These are phyloP conservation scores for Graphium colonna DNA, from an alignment of 2,888 invertebrate species.

Conservation along the genomic window DNA sequence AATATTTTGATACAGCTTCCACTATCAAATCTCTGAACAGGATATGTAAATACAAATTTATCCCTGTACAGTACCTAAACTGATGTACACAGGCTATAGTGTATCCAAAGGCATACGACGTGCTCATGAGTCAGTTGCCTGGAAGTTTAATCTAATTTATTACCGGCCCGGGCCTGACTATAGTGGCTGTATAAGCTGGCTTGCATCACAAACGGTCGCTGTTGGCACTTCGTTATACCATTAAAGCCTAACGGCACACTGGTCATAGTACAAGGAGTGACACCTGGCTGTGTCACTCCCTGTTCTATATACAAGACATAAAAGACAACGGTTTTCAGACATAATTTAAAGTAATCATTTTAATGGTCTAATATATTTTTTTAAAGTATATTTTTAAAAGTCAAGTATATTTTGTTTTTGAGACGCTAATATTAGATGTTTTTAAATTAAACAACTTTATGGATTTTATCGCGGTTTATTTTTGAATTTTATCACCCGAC, in stretches of 20 bases:
- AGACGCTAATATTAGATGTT: too few species aligned
- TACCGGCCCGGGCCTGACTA: conserved; percentile 10
- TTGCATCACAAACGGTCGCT: conserved; percentile 6
- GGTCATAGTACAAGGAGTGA: too few species aligned
- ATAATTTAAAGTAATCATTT: too few species aligned
- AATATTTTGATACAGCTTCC: too few species aligned
- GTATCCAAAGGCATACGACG: conserved; percentile 23
- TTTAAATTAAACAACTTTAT: too few species aligned
- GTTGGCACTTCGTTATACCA: conserved; percentile 1
- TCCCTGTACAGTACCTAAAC: neutral
- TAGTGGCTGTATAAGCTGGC: conserved; percentile 18
- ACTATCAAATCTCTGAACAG: neutral
- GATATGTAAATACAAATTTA: neutral
- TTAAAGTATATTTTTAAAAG: too few species aligned
- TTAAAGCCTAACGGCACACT: neutral
- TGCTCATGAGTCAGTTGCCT: conserved; percentile 25
- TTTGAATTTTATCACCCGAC: too few species aligned
- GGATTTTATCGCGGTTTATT: too few species aligned
- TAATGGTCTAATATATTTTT: too few species aligned
- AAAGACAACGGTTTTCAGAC: too few species aligned
- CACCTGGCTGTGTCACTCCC: neutral
- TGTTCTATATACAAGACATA: too few species aligned
- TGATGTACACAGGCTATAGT: neutral
- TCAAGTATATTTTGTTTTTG: too few species aligned
- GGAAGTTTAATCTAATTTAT: conserved; percentile 28